These are phyloP conservation scores for Unio pictorum DNA, from an alignment of 2,888 invertebrate species.

Conservation along the genomic window DNA sequence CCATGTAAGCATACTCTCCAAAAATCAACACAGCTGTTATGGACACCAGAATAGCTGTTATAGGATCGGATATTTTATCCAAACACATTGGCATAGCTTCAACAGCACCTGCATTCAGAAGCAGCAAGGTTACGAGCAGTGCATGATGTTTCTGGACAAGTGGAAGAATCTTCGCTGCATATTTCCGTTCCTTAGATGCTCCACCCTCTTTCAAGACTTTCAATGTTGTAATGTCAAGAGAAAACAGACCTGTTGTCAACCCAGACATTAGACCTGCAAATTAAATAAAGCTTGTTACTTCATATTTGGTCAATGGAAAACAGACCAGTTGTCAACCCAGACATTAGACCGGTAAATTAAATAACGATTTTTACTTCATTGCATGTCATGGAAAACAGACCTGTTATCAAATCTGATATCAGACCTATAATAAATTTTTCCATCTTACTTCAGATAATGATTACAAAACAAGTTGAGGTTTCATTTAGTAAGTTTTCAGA, in stretches of 20 bases:
- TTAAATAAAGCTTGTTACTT: not conserved
- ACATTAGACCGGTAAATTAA: slow-evolving; percentile 64
- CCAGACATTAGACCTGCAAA: slow-evolving; percentile 69
- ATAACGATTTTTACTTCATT: slow-evolving; percentile 12
- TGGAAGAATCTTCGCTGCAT: slow-evolving; percentile 66
- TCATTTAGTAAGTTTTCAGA: no score
- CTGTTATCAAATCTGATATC: slow-evolving; percentile 70
- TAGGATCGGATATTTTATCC: slow-evolving; percentile 66
- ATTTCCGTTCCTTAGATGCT: slow-evolving; percentile 55
- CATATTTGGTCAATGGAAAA: slow-evolving; percentile 65
- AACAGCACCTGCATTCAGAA: slow-evolving; percentile 69
- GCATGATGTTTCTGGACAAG: slow-evolving; percentile 67
- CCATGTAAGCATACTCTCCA: slow-evolving; percentile 67
- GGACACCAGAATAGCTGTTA: slow-evolving; percentile 67
- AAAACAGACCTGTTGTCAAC: slow-evolving; percentile 69
- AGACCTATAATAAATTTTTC: slow-evolving; percentile 53
- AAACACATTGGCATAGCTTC: slow-evolving; percentile 71
- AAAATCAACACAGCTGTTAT: slow-evolving; percentile 69
- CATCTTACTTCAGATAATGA: no score
- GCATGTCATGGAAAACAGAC: slow-evolving; percentile 68
- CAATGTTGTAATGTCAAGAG: slow-evolving; percentile 66
- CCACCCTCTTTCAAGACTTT: slow-evolving; percentile 66
- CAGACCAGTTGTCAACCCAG: slow-evolving; percentile 70
- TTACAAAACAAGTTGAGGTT: no score
- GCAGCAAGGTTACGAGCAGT: slow-evolving; percentile 67